Base-by-base conservation (phyloP, 2,797 vertebrate species). In the Aldrovandia affinis region DNA sequence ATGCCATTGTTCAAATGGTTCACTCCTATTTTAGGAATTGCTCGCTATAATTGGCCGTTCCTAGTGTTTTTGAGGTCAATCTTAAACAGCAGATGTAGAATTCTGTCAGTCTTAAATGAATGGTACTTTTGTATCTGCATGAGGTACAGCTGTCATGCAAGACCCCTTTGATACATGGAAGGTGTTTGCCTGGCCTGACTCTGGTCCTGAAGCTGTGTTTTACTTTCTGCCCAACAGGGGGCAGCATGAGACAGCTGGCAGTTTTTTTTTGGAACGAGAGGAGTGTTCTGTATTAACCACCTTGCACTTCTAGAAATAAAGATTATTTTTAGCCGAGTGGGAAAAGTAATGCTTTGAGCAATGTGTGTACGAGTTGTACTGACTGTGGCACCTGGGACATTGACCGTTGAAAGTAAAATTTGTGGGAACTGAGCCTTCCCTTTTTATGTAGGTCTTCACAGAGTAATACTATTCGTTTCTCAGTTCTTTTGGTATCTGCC, bases 161-260 rank as follows among this genome's bases (percentile, higher is more conserved):
- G 25, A 77, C 15, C 25, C 20, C n/a, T 50, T 8, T 28, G 47
- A n/a, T 50, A 22, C 52, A 25, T 55, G 18, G 28, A 28, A 28
- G n/a, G 8, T 79, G n/a, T 28, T 7, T 28, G 73, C 28, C 47
- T 78, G 22, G 5, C 47, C 5, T 0, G 39, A n/a, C 73, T 44
- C 33, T 28, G 25, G 78, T 83, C 85, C 42, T 75, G 83, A 59
- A 57, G 75, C 33, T 79, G 85, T 84, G 82, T 42, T 87, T 80
- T 68, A 78, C 47, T 7, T 33, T 87, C 44, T 84, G 82, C 88
- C 90, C 92, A 92, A 94, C 89, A 95, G 95, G 93, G 94, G 94
- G 95, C 96, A 96, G 95, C 92, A 95, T 92, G 88, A 91, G 89
- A 93, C 91, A 94, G 88, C 88, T 55, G 54, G 78, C 84, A 20